Conservation (phyloP, 1,140 invertebrate genomes). For the Lycorma delicatula region DNA sequence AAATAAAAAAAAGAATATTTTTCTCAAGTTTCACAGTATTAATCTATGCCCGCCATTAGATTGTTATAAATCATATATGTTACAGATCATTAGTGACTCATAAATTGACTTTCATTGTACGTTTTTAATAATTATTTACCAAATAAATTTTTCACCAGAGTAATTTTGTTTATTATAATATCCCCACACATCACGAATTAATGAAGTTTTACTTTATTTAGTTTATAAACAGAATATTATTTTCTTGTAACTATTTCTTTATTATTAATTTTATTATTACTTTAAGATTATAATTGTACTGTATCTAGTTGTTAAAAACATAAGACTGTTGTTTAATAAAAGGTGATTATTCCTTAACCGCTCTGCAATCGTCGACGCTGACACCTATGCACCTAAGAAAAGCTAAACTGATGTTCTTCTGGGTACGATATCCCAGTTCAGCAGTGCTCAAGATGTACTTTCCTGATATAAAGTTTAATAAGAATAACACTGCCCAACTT, state of each 20-base stretch:
- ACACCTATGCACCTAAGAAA: conserved; percentile 99
- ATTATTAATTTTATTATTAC: neutral
- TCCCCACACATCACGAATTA: no score
- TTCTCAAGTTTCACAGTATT: no score
- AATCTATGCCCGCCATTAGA: no score
- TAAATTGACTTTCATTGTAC: no score
- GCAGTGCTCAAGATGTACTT: conserved; percentile 99
- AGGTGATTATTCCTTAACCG: conserved; percentile 29
- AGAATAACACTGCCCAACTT: conserved; percentile 99
- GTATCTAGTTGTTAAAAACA: neutral
- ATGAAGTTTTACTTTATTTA: no score
- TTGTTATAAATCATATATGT: no score
- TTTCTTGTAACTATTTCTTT: neutral
- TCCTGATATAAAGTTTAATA: conserved; percentile 99
- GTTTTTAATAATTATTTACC: no score
- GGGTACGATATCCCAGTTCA: conserved; percentile 97
- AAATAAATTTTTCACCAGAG: no score
- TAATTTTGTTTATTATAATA: no score
- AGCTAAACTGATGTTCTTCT: conserved; percentile 99
- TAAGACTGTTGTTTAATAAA: conserved; percentile 1
- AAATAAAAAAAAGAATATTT: no score
- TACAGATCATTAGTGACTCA: no score
- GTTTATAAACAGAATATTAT: no score
- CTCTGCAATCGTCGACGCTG: conserved; percentile 77
- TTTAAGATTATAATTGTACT: neutral